These are phyloP conservation scores for Sebastes dallii DNA, from an alignment of 2,797 vertebrate species.

Conservation along the genomic window DNA sequence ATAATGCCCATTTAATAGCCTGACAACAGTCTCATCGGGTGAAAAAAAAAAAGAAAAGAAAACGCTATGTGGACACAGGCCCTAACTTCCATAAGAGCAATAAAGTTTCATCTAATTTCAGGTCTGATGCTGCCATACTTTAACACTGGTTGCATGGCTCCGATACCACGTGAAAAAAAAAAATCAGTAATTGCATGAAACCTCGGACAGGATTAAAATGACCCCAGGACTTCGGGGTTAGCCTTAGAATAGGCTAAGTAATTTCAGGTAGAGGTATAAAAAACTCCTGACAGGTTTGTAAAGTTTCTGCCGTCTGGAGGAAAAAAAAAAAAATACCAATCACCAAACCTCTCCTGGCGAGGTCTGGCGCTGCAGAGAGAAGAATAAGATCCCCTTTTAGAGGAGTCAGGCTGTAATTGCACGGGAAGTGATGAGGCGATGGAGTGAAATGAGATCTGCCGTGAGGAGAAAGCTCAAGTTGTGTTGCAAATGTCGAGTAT, in stretches of 20 bases:
- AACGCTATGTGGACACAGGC: too few relatives aligned
- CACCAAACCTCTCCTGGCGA: background rate
- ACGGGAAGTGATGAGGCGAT: background rate
- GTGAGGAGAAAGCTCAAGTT: background rate
- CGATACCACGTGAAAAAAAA: background rate
- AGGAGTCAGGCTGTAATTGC: conserved; percentile 8
- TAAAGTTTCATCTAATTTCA: background rate
- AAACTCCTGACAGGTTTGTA: background rate
- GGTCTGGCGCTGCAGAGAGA: background rate
- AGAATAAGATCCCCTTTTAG: background rate
- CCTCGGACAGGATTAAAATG: conserved; percentile 2
- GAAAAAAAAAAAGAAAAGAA: too few relatives aligned
- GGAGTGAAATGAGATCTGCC: background rate
- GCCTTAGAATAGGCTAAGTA: background rate
- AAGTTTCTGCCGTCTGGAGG: background rate
- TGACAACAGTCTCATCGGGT: too few relatives aligned
- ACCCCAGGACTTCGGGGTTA: background rate
- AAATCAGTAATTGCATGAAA: background rate
- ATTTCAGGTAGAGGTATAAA: background rate
- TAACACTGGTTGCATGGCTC: background rate
- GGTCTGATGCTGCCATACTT: background rate
- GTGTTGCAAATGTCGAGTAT: background rate
- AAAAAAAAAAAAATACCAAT: background rate
- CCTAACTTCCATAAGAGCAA: background rate
- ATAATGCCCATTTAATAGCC: too few relatives aligned